phyloP scores from a whole-genome alignment of 2,797 vertebrate species.

The Propithecus perrieri region DNA sequence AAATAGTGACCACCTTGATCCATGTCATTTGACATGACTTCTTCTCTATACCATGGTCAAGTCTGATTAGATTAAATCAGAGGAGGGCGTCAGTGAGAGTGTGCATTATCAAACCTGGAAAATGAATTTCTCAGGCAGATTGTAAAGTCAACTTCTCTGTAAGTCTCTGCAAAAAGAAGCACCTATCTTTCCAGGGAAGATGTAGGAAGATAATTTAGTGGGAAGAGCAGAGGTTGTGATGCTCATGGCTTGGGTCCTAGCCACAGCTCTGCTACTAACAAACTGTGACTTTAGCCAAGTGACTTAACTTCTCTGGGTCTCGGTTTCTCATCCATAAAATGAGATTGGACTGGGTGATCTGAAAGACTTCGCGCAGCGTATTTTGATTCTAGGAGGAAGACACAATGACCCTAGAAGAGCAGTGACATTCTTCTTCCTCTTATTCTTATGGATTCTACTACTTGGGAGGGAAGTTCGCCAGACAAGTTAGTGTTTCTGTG shows the following conservation, averaged over 20 bases:
- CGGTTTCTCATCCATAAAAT: not conserved
- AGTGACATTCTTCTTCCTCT: not conserved
- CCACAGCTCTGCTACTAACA: not conserved
- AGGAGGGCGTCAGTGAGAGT: not conserved
- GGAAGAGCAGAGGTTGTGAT: not conserved
- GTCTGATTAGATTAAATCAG: not conserved
- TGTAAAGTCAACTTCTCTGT: not conserved
- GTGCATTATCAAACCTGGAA: not conserved
- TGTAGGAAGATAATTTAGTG: not conserved
- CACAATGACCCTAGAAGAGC: not conserved
- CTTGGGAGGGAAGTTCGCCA: not conserved
- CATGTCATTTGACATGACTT: not conserved
- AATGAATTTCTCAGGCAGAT: not conserved
- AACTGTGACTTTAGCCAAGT: not conserved
- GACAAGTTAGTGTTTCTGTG: not conserved
- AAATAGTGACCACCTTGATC: not conserved
- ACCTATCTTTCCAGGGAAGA: not conserved
- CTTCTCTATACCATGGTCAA: not conserved
- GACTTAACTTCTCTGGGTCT: not conserved
- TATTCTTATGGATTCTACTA: not conserved
- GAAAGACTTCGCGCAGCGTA: not conserved
- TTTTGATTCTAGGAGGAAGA: not conserved
- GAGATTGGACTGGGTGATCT: not conserved
- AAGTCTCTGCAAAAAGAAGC: not conserved
- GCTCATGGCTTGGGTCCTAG: not conserved